Conservation (phyloP, 1,140 invertebrate species). For the Archegozetes longisetosus region DNA sequence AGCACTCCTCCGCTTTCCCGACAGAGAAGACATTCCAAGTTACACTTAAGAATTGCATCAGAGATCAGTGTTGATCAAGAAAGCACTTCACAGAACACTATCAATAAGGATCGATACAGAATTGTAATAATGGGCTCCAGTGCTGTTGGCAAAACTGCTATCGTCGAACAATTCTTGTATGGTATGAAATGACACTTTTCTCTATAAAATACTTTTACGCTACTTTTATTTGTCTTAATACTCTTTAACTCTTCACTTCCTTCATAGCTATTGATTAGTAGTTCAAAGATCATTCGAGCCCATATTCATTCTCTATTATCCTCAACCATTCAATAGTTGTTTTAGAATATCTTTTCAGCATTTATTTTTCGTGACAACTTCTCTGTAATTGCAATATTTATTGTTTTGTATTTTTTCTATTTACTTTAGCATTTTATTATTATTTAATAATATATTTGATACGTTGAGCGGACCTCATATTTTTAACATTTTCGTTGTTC, state of each 20-base stretch:
- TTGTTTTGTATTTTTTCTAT: no score
- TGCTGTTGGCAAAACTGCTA: slow-evolving; percentile 77
- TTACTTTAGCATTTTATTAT: no score
- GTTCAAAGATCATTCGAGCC: background rate
- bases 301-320: background rate
- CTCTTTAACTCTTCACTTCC: background rate
- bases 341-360: no score
- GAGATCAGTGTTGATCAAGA: slow-evolving; percentile 9
- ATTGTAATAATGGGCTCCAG: slow-evolving; percentile 75
- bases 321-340: background rate
- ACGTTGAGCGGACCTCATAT: no score
- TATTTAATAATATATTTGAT: no score
- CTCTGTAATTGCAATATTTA: no score
- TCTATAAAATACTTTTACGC: background rate
- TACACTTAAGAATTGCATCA: slow-evolving; percentile 11
- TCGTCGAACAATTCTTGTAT: slow-evolving; percentile 80
- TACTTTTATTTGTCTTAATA: background rate
- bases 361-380: no score
- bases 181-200: slow-evolving; percentile 44
- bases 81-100: background rate
- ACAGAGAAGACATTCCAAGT: slow-evolving; percentile 6
- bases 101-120: slow-evolving; percentile 45
- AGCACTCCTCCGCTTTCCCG: slow-evolving; percentile 12
- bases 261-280: background rate
- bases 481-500: no score